phyloP scores from a whole-genome alignment of 2,113 vertebrate species.

The Eudorcas thomsonii region DNA sequence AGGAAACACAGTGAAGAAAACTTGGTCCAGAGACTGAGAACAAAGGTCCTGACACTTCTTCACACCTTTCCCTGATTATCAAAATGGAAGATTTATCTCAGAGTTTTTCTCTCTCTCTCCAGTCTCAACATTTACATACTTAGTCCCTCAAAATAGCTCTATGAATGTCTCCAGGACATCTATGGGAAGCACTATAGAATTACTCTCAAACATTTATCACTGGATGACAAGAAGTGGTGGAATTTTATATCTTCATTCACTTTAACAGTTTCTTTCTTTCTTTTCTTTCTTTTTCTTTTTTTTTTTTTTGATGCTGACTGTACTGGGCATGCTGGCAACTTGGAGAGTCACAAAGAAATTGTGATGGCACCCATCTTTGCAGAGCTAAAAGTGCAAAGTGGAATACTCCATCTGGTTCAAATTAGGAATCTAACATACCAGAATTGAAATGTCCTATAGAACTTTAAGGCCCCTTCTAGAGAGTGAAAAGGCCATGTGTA shows the following conservation, averaged over 20 bases:
- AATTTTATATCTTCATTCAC: neutral
- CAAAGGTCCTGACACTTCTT: neutral
- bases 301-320: neutral
- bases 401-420: neutral
- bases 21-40: neutral
- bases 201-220: neutral
- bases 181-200: neutral
- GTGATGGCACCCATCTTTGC: neutral
- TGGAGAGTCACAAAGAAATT: neutral
- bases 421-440: neutral
- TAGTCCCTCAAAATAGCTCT: neutral
- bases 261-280: too few relatives aligned
- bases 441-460: neutral
- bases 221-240: accelerated
- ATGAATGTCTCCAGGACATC: neutral
- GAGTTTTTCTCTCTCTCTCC: neutral
- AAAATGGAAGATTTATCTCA: neutral
- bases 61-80: neutral
- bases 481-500: neutral
- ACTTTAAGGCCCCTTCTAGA: neutral
- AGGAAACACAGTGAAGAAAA: neutral
- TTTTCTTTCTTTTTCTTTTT: neutral
- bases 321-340: too few relatives aligned
- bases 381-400: neutral
- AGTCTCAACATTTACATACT: neutral